Base-by-base conservation (phyloP, 2,113 vertebrate species). In the Oxygymnocypris stewartii region DNA sequence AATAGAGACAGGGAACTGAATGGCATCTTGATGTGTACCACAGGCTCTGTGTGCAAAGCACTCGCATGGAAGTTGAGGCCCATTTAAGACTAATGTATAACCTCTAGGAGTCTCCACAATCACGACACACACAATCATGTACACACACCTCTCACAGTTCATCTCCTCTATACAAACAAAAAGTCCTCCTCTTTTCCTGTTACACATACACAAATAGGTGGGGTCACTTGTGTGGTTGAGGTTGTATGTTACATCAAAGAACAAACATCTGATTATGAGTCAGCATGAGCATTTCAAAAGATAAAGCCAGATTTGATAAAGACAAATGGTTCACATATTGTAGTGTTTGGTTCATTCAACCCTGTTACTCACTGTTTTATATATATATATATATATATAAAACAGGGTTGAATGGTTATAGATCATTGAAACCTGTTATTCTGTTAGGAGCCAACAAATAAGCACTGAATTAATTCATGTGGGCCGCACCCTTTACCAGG, bases 31-130 rank as follows among this genome's bases (percentile, higher is more conserved):
- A 28, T 49, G 42, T 49, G 44, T 49, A 18, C 42, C 44, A 28
- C n/a, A 14, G 25, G 42, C 12, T 77, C 44, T 16, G 74, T 77
- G 25, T 77, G 74, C 74, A 76, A 76, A 42, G 44, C 20, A 47
- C 37, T 75, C 23, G 23, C 47, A 14, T 75, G 74, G 74, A 76
- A 4, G 42, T 49, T 28, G 74, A 77, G n/a, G n/a, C n/a, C 44
- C n/a, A 77, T 77, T 77, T 49, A 44, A 77, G n/a, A 28, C n/a
- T 77, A 77, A 51, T 25, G n/a, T 77, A 77, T 49, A 77, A 77
- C 74, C 74, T 74, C 71, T n/a, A 44, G 40, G 40, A 74, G 35
- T 74, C 20, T 69, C 65, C 14, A 37, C 65, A 69, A 18, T 37
- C 14, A 1, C 28, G 2, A 31, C 28, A 31, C 28, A 31, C 28